Percentiles rank a stretch among this genome's conserved stretches.
Conservation (phyloP, 2,797 vertebrate species). For the Epinephelus awoara region DNA sequence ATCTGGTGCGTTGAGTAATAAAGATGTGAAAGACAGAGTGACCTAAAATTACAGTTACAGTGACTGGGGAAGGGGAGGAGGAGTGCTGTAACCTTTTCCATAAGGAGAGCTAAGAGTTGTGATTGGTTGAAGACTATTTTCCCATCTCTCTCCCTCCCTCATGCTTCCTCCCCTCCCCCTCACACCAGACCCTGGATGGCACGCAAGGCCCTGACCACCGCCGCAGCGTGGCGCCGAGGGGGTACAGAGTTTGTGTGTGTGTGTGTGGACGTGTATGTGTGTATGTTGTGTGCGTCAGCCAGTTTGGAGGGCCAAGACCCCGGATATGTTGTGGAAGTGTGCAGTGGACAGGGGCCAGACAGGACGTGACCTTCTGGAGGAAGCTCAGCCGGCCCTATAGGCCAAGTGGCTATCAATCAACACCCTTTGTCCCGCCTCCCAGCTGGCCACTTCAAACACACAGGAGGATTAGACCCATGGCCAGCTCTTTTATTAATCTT, state of each 20-base stretch:
- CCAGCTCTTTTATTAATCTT: constrained; percentile 26
- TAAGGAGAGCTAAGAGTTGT: constrained; percentile 59
- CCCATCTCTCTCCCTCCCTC: constrained; percentile 49
- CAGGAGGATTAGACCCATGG: constrained; percentile 59
- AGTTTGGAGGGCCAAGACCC: constrained; percentile 75
- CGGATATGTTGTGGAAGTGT: constrained; percentile 88
- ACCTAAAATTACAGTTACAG: constrained; percentile 55
- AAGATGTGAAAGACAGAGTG: constrained; percentile 61
- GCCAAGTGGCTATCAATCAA: constrained; percentile 84
- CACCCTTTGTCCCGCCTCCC: constrained; percentile 65
- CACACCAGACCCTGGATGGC: constrained; percentile 68
- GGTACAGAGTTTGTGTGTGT: constrained; percentile 53
- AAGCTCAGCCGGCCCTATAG: constrained; percentile 78
- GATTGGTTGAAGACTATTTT: constrained; percentile 70
- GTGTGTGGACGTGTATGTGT: constrained; percentile 41
- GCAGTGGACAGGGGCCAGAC: constrained; percentile 87
- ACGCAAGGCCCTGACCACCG: constrained; percentile 77
- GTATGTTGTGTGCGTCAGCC: constrained; percentile 40
- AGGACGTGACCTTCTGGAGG: constrained; percentile 85
- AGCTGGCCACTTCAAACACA: constrained; percentile 76
- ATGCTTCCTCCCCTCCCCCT: constrained; percentile 41
- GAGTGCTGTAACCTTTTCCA: constrained; percentile 74
- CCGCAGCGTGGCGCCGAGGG: constrained; percentile 77
- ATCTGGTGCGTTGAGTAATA: constrained; percentile 68
- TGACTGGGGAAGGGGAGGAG: constrained; percentile 41